Evolutionary conservation across 2,888 invertebrate species (phyloP), one percentile per base, ranked within the genome.

Genomic region (Hedya salicella): DNA sequence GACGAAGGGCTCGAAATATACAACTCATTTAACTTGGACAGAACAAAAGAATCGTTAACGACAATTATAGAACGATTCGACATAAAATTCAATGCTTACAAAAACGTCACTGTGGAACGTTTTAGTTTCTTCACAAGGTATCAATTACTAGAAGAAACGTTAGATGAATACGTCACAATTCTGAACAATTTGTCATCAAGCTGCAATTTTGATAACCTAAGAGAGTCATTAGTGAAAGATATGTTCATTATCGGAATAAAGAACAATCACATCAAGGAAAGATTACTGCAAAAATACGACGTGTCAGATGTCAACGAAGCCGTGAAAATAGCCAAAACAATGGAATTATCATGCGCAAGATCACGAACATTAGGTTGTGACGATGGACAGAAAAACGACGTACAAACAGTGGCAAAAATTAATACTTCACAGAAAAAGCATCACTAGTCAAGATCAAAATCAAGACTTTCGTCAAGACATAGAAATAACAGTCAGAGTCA

Each of bases 1-100:
- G 61, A 66, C 16, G 48, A 66, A 16, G 61, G 50, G 14, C 30
- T 66, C 5, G 66, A 66, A n/a, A 66, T 61, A 0, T 66, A 19
- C 19, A 53, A 66, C 16, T 61, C 54, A 0, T 61, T 66, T 44
- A 54, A 66, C 30, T 3, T 56, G 0, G 30, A 66, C 5, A 25
- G 49, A 13, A 21, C 53, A 32, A 60, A 39, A 6, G 49, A 39
- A 61, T 49, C 44, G 8, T 42, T 60, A 9, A 40, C 19, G 0
- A n/a, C 36, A 9, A 46, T 59, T n/a, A 6, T 59, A 11, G 9
- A 36, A 16, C 44, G 61, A 40, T 49, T 54, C 19, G 62, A 62
- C 13, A 8, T 11, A 3, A 62, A 54, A 36, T 49, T 62, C 16
- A 62, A 54, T n/a, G 48, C 36, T 8, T 48, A 14, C 11, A 49